Evolutionary conservation across 2,113 vertebrate genomes (phyloP).

Genomic region (Hemicordylus capensis): DNA sequence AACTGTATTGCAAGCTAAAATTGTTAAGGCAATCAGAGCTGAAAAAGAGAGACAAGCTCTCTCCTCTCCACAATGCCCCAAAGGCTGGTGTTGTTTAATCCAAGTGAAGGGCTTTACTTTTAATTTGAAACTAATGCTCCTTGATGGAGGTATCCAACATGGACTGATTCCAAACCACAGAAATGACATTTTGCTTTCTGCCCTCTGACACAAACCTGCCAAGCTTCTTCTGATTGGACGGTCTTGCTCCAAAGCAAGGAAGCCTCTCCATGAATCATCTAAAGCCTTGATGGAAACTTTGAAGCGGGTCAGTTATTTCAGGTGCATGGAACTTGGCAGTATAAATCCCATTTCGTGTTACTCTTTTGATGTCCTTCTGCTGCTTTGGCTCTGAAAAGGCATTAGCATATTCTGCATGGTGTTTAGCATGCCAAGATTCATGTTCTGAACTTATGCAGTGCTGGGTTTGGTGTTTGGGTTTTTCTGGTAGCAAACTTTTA

Average conservation of each 20-base stretch:
- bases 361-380: conserved; percentile 26
- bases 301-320: conserved; percentile 11
- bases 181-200: not conserved
- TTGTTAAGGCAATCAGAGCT: conserved; percentile 20
- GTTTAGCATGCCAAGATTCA: not conserved
- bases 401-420: not conserved
- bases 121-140: conserved; percentile 21
- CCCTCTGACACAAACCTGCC: conserved; percentile 1
- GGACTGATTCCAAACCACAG: not conserved
- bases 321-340: not conserved
- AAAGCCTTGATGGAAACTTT: conserved; percentile 6
- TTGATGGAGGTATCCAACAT: not conserved
- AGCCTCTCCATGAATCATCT: not conserved
- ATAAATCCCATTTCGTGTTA: not conserved
- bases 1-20: conserved; percentile 32
- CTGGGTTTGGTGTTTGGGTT: conserved; percentile 32
- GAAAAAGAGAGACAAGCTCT: not conserved
- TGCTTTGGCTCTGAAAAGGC: conserved; percentile 39
- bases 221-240: not conserved
- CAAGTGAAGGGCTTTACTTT: not conserved
- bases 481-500: conserved; percentile 17
- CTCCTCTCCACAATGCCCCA: not conserved
- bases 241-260: not conserved
- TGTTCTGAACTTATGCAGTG: not conserved
- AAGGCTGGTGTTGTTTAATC: not conserved